Evolutionary conservation across 2,888 invertebrate genomes (phyloP), one percentile per base, ranked within the genome.

Genomic region (Mesorhabditis belari): DNA sequence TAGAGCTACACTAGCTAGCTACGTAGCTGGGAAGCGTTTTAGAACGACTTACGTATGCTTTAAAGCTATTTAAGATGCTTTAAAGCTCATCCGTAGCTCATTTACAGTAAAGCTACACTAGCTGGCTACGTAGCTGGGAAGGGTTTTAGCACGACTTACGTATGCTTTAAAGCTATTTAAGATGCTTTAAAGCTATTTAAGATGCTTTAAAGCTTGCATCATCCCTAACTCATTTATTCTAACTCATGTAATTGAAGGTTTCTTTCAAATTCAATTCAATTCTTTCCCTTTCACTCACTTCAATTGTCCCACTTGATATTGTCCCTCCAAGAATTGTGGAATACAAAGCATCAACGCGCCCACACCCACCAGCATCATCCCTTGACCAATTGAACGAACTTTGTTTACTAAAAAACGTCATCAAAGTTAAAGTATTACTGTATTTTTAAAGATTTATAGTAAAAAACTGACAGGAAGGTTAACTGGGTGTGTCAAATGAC

Each of bases 341-440:
- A 73, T 57, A 3, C 66, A 59, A 9, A 69, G 65, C n/a, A 69
- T 50, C 2, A 73, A 55, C 21, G 66, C 60, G 6, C 72, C 72
- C 19, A 73, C 49, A 0, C 66, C 72, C 4, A 73, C 70, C 6
- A 70, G 58, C 50, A 73, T 63, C 72, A 73, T 73, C 17, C 72
- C 72, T 9, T 56, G 35, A 19, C 72, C 72, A 28, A 73, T 70
- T 19, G 62, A 61, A 23, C 58, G 63, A 3, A 69, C 67, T 57
- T 73, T 73, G 35, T 73, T 70, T 4, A 73, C 70, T 72, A 60
- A 57, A 71, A 65, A 23, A n/a, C 5, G n/a, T n/a, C 9, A 17
- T n/a, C 12, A n/a, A 35, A 35, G 12, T n/a, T 1, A n/a, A 1
- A 17, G 44, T 35, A n/a, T 35, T 35, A 17, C 2, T 9, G 1